Evolutionary conservation across 1,140 invertebrate genomes (phyloP).

Genomic region (Whitmania pigra): DNA sequence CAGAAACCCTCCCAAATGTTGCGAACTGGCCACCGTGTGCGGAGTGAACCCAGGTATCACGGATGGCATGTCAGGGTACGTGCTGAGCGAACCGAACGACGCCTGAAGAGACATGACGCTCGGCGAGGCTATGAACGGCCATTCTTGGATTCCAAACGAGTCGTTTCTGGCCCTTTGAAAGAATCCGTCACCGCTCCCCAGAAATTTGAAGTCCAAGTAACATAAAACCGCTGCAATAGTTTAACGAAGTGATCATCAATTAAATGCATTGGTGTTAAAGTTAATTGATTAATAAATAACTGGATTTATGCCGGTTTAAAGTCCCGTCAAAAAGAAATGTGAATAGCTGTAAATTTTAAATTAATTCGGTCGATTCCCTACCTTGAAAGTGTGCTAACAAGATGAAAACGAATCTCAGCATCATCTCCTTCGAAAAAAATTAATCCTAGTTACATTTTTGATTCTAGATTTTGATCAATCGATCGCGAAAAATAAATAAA

Average conservation of each 20-base stretch:
- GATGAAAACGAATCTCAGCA: no score
- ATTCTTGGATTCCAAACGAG: not conserved
- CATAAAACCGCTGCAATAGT: not conserved
- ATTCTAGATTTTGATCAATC: no score
- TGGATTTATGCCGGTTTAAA: no score
- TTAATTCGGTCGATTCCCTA: no score
- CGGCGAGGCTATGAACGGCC: not conserved
- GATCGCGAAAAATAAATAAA: no score
- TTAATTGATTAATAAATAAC: no score
- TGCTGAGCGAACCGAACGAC: not conserved
- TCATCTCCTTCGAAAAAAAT: no score
- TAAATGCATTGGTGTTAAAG: no score
- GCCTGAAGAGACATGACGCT: not conserved
- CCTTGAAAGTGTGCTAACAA: no score
- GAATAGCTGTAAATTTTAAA: no score
- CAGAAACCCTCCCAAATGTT: conserved; percentile 54
- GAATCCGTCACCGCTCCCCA: not conserved
- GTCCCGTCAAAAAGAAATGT: no score
- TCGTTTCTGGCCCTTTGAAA: conserved; percentile 10
- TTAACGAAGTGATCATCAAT: not conserved
- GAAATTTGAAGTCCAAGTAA: conserved; percentile 5
- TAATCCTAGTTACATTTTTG: no score
- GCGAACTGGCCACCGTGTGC: not conserved
- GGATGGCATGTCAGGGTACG: not conserved
- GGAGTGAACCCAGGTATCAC: not conserved